Base-by-base conservation (phyloP, 2,888 invertebrate species). In the Byasa hedistus region DNA sequence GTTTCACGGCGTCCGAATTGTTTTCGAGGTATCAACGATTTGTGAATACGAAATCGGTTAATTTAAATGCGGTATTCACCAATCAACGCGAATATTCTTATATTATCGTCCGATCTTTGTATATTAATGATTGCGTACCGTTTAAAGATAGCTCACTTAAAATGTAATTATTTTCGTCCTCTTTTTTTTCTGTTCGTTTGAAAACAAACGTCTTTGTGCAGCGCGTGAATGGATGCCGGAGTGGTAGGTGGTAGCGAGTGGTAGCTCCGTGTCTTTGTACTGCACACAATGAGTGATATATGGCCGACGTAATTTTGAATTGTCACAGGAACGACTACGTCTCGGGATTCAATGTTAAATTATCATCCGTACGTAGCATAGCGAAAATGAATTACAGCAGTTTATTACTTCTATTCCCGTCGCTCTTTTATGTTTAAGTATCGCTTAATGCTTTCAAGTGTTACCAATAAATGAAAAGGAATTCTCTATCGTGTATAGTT, bases 221-320 rank as follows among this genome's bases (percentile, higher is more conserved):
- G 82, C 79, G 84, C 80, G 81, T 86, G 87, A 85, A 85, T 87
- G 89, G 85, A 77, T 78, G 78, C 79, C 77, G 78, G 74, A 79
- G 79, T 78, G 78, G 77, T 79, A 80, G 84, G 74, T 84, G 85
- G 87, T 85, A 84, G 89, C 88, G 75, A 79, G 76, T 84, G 84
- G 88, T 85, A 87, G 89, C 87, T 77, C 77, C 73, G 75, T 76
- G 76, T 82, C 87, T 84, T 90, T 90, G 89, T 90, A 85, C 81
- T 85, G 79, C 84, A 86, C 89, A 90, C 90, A 89, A 89, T 89
- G 90, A 90, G 86, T 90, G 91, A 91, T 91, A 91, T 91, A 91
- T 87, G 89, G 86, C 83, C 85, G 88, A 85, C 84, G 84, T 86
- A 83, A 85, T 86, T 87, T 84, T 81, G 84, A 90, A 90, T 89